Percentiles rank a stretch among this genome's conserved stretches.
Conservation (phyloP, 2,888 invertebrate genomes). For the Acleris emargana region DNA sequence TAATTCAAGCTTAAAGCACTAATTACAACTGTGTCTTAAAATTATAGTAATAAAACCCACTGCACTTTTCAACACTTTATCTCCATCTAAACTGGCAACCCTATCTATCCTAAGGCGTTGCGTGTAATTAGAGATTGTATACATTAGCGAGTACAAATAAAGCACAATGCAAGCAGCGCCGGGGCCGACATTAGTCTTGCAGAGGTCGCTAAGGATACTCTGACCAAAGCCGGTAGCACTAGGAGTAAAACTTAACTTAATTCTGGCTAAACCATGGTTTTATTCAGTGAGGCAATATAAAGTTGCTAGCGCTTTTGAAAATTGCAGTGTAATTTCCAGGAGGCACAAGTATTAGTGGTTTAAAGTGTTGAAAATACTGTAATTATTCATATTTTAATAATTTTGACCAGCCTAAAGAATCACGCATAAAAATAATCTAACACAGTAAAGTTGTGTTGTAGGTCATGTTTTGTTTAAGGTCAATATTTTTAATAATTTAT, state of each 20-base stretch:
- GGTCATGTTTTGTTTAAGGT: no score
- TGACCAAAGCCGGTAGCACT: conserved; percentile 49
- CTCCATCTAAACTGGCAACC: conserved; percentile 51
- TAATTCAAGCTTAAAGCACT: no score
- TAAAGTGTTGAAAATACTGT: no score
- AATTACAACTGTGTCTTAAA: background rate
- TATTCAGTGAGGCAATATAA: background rate
- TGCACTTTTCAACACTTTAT: background rate
- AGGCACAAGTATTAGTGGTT: no score
- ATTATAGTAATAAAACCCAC: background rate
- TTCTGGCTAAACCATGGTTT: conserved; percentile 1
- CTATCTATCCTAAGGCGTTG: conserved; percentile 70
- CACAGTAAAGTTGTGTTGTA: no score
- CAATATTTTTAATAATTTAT: no score
- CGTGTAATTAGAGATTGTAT: conserved; percentile 84
- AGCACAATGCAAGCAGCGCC: conserved; percentile 74
- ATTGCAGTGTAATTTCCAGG: no score
- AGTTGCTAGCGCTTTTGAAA: background rate
- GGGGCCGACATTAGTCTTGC: conserved; percentile 76
- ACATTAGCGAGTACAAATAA: conserved; percentile 82
- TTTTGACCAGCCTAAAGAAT: no score
- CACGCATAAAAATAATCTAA: no score
- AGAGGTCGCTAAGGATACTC: conserved; percentile 70
- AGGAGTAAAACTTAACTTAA: conserved; percentile 30
- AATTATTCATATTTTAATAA: no score